A percentile compares a stretch with the other conserved stretches of the same genome.
Evolutionary conservation across 2,113 vertebrate genomes (phyloP).

Genomic region (Porphyrio hochstetteri): DNA sequence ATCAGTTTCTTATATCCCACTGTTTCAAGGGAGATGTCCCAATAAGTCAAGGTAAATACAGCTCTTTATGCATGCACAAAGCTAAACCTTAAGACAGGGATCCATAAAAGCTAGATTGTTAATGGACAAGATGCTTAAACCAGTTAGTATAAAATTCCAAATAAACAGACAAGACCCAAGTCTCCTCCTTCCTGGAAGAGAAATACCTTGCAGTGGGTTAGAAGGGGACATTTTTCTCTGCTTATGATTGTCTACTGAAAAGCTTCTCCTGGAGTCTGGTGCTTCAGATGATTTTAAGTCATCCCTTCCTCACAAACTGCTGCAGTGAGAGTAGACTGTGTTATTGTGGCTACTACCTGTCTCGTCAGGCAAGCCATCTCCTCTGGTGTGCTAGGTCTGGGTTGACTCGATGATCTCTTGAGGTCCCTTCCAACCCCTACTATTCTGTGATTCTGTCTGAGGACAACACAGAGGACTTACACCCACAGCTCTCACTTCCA

Average conservation of each 20-base stretch:
- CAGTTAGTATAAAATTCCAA: background rate
- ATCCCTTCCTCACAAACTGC: background rate
- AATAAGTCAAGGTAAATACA: background rate
- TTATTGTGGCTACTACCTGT: background rate
- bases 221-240: background rate
- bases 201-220: accelerated
- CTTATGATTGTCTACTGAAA: background rate
- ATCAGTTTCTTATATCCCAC: background rate
- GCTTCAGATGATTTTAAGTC: background rate
- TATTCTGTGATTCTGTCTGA: background rate
- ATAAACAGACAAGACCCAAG: background rate
- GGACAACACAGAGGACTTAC: background rate
- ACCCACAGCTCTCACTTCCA: background rate
- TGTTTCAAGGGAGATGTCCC: background rate
- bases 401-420: no score
- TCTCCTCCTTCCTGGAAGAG: background rate
- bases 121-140: background rate
- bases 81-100: background rate
- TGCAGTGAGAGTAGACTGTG: background rate
- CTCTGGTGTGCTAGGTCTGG: background rate
- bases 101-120: background rate
- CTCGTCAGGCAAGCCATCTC: background rate
- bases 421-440: no score
- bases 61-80: background rate
- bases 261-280: background rate